Percentiles rank a stretch among this genome's conserved stretches.
Conservation (phyloP, 2,797 vertebrate genomes). For the Sebastes nivosus region DNA sequence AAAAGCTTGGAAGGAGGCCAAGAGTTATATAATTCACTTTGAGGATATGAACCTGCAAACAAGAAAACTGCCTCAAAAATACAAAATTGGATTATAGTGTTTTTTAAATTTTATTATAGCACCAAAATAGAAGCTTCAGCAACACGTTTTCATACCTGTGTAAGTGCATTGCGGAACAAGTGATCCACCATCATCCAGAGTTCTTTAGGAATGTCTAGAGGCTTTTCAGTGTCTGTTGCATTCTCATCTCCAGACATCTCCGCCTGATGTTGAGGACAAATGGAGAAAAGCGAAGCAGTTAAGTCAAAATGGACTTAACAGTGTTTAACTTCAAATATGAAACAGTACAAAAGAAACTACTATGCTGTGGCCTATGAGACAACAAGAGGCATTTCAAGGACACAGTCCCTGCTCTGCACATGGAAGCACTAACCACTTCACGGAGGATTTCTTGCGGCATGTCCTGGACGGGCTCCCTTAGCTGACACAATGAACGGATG, state of each 20-base stretch:
- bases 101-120: not conserved
- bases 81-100: not conserved
- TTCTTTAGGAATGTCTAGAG: slow-evolving; percentile 94
- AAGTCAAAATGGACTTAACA: not conserved
- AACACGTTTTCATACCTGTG: slow-evolving; percentile 84
- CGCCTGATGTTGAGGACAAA: slow-evolving; percentile 72
- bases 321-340: not conserved
- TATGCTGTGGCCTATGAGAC: not conserved
- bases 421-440: slow-evolving; percentile 82
- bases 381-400: slow-evolving; percentile 1
- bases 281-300: slow-evolving; percentile 1
- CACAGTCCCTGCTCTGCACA: not conserved
- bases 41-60: not conserved
- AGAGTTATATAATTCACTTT: not conserved
- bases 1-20: not conserved
- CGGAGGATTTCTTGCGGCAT: slow-evolving; percentile 83
- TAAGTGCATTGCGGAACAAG: slow-evolving; percentile 88
- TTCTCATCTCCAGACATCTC: slow-evolving; percentile 72
- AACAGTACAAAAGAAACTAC: not conserved
- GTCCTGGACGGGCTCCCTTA: slow-evolving; percentile 92
- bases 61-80: not conserved
- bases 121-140: not conserved
- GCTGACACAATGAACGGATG: slow-evolving; percentile 86
- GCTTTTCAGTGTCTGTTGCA: slow-evolving; percentile 77
- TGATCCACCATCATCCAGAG: slow-evolving; percentile 98